Evolutionary conservation across 2,113 vertebrate species (phyloP).

Genomic region (Scophthalmus maximus): DNA sequence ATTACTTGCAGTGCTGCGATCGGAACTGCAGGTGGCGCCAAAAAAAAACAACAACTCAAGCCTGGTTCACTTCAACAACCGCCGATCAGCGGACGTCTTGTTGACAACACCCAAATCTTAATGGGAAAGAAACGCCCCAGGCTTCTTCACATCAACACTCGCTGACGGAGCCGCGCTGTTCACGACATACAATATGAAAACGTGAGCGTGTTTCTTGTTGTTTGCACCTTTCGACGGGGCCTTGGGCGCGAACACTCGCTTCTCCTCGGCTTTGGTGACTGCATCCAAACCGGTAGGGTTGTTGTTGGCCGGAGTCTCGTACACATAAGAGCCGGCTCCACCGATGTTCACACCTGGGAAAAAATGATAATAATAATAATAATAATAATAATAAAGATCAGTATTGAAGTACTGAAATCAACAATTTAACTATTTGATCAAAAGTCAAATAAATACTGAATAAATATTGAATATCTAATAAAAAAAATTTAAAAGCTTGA

Average conservation of each 20-base stretch:
- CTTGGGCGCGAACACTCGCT: conserved; percentile 80
- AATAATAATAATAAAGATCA: not conserved
- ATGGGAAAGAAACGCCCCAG: not conserved
- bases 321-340: conserved; percentile 93
- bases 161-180: not conserved
- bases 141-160: not conserved
- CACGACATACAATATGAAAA: not conserved
- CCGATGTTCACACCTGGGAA: conserved; percentile 95
- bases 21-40: conserved; percentile 30
- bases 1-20: not conserved
- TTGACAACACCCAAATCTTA: conserved; percentile 3
- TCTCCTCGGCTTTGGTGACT: conserved; percentile 84
- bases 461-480: too few relatives aligned
- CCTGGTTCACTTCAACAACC: not conserved
- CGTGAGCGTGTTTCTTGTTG: not conserved
- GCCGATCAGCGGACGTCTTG: not conserved
- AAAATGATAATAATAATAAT: not conserved
- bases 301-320: conserved; percentile 86
- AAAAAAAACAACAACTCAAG: conserved; percentile 1
- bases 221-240: conserved; percentile 89
- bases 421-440: not conserved
- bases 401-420: not conserved
- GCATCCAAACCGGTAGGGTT: conserved; percentile 81
- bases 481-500: too few relatives aligned
- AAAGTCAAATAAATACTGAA: too few relatives aligned